phyloP scores from a whole-genome alignment of 2,797 vertebrate species.

The Ispidina lecontei region DNA sequence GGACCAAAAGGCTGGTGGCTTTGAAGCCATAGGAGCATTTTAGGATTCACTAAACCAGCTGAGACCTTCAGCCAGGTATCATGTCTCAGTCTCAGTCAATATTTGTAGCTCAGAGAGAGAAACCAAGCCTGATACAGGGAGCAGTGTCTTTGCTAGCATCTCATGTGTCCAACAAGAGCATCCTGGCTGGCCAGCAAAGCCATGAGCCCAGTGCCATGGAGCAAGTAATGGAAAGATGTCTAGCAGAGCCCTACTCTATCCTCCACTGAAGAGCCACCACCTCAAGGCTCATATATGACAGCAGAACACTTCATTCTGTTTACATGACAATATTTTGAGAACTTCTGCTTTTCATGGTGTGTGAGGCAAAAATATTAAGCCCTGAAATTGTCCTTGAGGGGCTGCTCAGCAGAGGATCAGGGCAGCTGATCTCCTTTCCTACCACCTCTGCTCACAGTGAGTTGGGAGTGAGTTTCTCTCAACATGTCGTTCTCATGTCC shows the following conservation, averaged over 20 bases:
- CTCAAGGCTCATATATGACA: background rate
- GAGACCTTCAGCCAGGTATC: background rate
- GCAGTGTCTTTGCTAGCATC: background rate
- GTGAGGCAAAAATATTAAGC: background rate
- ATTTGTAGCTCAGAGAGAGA: background rate
- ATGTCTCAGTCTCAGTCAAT: background rate
- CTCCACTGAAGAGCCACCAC: background rate
- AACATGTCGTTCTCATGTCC: background rate
- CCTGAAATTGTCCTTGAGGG: background rate
- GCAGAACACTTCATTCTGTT: background rate
- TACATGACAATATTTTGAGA: background rate
- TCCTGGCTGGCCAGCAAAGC: background rate
- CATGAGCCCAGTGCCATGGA: background rate
- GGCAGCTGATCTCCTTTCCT: background rate
- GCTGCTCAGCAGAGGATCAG: background rate
- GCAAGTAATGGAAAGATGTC: background rate
- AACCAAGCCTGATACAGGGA: background rate
- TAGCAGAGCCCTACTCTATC: background rate
- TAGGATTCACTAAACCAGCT: background rate
- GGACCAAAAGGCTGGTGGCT: background rate
- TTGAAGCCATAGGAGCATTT: background rate
- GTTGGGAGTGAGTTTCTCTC: background rate
- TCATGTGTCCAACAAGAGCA: background rate
- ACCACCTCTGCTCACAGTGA: background rate
- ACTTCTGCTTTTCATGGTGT: background rate